Percentiles rank a stretch among this genome's conserved stretches.
These are phyloP conservation scores for Xiphorhynchus elegans DNA, from an alignment of 2,113 vertebrate genomes.

Conservation along the genomic window DNA sequence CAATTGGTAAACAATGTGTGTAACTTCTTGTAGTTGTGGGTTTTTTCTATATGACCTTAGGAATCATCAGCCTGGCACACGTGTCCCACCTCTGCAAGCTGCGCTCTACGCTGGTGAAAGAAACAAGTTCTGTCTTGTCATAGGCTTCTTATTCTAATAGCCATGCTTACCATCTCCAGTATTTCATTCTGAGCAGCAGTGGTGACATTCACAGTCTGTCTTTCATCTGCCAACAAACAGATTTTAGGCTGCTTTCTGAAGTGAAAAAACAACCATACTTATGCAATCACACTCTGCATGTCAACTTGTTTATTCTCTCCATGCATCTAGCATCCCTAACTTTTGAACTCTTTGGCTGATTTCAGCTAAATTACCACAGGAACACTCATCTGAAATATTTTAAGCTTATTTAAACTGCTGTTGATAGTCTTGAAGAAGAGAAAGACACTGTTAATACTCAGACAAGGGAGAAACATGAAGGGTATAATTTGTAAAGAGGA, in stretches of 20 bases:
- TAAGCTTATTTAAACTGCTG: not conserved
- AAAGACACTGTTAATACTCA: not conserved
- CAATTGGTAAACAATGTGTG: not conserved
- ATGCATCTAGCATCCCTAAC: not conserved
- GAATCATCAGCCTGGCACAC: not conserved
- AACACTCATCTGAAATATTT: not conserved
- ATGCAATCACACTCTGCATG: not conserved
- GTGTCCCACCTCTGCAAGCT: not conserved
- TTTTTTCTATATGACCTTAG: not conserved
- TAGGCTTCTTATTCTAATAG: not conserved
- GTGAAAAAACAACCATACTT: not conserved
- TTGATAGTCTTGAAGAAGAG: not conserved
- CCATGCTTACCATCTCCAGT: not conserved
- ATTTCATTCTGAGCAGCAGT: not conserved
- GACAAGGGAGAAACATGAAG: not conserved
- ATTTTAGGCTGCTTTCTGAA: slow-evolving; percentile 5
- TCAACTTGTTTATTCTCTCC: not conserved
- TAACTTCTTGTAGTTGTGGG: not conserved
- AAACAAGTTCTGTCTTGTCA: not conserved
- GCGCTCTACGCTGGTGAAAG: not conserved
- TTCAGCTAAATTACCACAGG: not conserved
- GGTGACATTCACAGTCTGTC: not conserved
- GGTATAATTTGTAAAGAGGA: not conserved
- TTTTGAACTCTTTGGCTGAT: not conserved
- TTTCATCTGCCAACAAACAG: not conserved